Base-by-base conservation (phyloP, 2,113 vertebrate genomes). In the Setophaga kirtlandii region DNA sequence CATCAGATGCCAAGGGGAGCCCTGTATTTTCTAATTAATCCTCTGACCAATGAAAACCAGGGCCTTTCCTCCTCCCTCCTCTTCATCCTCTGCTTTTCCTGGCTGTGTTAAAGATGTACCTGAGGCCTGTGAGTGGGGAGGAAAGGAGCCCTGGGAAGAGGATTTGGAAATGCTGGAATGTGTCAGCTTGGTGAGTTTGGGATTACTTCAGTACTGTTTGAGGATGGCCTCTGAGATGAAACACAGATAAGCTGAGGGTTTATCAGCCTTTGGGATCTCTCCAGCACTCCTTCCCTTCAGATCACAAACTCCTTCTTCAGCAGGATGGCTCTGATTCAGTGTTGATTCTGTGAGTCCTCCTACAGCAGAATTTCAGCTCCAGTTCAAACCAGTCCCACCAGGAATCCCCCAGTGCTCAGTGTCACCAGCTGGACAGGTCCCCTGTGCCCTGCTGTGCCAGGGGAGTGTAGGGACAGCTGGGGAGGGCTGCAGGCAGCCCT, bases 401-500 rank as follows among this genome's bases (percentile, higher is more conserved):
- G 47, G 68, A 69, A 5, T 2, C 15, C 37, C 63, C 55, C 46
- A 16, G 3, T 1, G 6, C 56, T 47, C 11, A 0, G 50, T 3
- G 6, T 1, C 2, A 5, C 4, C 9, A 50, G 69, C 59, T 44
- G 74, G 24, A 21, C 68, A 10, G 77, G 2, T 42, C 8, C n/a
- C 44, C n/a, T 28, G 7, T 1, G 0, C 47, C 52, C 37, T 10
- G 56, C 15, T 4, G 20, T 1, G 2, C 1, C 41, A 6, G 73
- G 55, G 6, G 27, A 11, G 3, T 4, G 4, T 0, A 20, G 33
- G 33, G 31, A 44, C 6, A 9, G 42, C 2, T 0, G 14, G n/a
- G 53, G 44, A 52, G 49, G 47, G 77, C 86, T 55, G 42, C 35
- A 46, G 64, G 46, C n/a, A 39, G 6, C 49, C 15, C 39, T 0